Base-by-base conservation (phyloP, 2,113 vertebrate genomes). In the Cyanistes caeruleus region DNA sequence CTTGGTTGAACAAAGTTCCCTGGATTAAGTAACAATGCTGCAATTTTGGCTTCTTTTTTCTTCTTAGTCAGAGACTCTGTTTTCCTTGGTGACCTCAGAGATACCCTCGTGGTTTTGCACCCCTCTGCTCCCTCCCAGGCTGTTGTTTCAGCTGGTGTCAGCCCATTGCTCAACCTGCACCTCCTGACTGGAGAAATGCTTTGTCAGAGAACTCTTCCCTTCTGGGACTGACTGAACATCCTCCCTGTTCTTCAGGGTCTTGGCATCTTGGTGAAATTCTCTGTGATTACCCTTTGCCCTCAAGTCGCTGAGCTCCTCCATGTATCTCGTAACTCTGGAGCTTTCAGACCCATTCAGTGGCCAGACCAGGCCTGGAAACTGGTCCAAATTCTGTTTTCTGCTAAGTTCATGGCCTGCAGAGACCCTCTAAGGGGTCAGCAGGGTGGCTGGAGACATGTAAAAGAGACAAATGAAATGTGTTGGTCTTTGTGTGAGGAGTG, bases 81-180 rank as follows among this genome's bases (percentile, higher is more conserved):
- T 77, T 65, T 41, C 9, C 25, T 1, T 7, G 30, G 63, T 96
- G 76, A 67, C 56, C 90, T 74, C 19, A 86, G 94, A 31, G 59
- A 55, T 7, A 21, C 7, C 72, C 60, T 19, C 18, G 8, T 92
- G 92, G 59, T 90, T 94, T 60, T 60, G 33, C 62, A 49, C 76
- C 46, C 33, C 28, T 33, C 82, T 35, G 4, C 70, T 77, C 85
- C 93, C 39, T 77, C 67, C 55, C 62, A 7, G 67, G 74, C 79
- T 76, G 60, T 53, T 88, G 7, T 75, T 90, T 80, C 35, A 90
- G 90, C 94, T 96, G 94, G 82, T 74, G 76, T 92, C 95, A 95
- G 90, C 85, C 67, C 41, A 6, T 96, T 97, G 92, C 95, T 96
- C 95, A 97, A 93, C 27, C 63, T 28, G 48, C 46, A 74, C 48